Base-by-base conservation (phyloP, 2,797 vertebrate species). In the Cuniculus paca region DNA sequence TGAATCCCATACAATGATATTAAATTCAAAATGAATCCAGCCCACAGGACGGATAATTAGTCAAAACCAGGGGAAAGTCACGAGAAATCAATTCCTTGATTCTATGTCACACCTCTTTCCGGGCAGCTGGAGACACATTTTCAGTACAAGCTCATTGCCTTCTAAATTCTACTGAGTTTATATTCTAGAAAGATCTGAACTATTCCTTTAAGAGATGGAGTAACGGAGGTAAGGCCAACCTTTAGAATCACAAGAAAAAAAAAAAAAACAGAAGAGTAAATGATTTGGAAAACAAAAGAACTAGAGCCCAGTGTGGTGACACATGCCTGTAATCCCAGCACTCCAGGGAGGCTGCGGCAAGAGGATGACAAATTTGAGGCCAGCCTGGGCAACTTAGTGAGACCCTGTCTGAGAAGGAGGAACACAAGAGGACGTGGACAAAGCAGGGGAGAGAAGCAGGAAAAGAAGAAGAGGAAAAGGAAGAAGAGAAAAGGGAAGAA, bases 71-170 rank as follows among this genome's bases (percentile, higher is more conserved):
- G 48, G 22, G 10, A 70, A 97, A 97, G 75, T 95, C 95, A 90
- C 89, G 88, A 95, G 95, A 97, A 97, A 97, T 97, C 94, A 88
- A 96, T 97, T 93, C 92, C 90, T 97, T 97, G 89, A 96, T 96
- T 97, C 94, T 94, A 86, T 83, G 84, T 96, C 94, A 90, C 91
- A 60, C 72, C 86, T 88, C 84, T 90, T 82, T 87, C 95, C 42
- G 13, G 72, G 72, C 14, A 17, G 31, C 17, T 82, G 9, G 83
- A 95, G 94, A 94, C 90, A 90, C 63, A 42, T 93, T 93, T 92
- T 87, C 94, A 84, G 60, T 65, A 52, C 31, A 68, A 72, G 28
- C 13, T 87, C 58, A 60, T 42, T 60, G n/a, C 70, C 56, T 83
- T 86, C 79, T 77, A 88, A 95, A 95, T 96, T 80, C 96, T 68